Evolutionary conservation across 2,113 vertebrate species (phyloP), one percentile per base, ranked within the genome.

Genomic region (Gnathonemus echidnorhynchus): DNA sequence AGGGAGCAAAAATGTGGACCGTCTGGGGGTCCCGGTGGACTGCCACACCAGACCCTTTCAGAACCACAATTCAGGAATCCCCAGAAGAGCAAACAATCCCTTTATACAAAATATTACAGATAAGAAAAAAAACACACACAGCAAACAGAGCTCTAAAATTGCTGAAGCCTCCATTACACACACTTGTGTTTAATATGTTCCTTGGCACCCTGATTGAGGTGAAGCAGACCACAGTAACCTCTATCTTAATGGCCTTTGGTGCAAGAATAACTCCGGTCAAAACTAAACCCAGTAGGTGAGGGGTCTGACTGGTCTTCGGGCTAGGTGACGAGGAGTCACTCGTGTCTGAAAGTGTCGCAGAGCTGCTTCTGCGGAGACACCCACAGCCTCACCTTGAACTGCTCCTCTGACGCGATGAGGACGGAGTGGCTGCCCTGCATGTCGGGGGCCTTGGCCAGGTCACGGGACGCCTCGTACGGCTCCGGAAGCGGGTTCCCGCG

Each of bases 401-500:
- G 98, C 11, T 99, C 98, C 95, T 99, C 98, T 0, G 98, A 99
- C 0, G 97, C 97, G 1, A 99, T 99, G 91, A 99, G 98, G 91
- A 99, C 98, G 0, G 98, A 98, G 31, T 99, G 98, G 70, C 97
- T 97, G 5, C 97, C 97, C 92, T 97, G 97, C 98, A 99, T 98
- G 92, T 99, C 98, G 0, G 98, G 98, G 0, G 98, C 97, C 91
- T 97, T 98, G 45, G 98, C 96, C 93, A 99, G 95, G 95, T 99
- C 98, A 93, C 97, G 96, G 0, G 98, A 97, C 45, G 98, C 98
- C 93, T 99, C 98, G 0, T 98, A 99, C 0, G 98, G 98, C 53
- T 99, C 98, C 0, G 98, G 98, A 83, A 99, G 90, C 0, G 98
- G 98, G 90, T 97, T 98, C 19, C 98, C 98, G 0, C 97, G 96